phyloP scores from a whole-genome alignment of 2,113 vertebrate species.

The Hiodon tergisus region DNA sequence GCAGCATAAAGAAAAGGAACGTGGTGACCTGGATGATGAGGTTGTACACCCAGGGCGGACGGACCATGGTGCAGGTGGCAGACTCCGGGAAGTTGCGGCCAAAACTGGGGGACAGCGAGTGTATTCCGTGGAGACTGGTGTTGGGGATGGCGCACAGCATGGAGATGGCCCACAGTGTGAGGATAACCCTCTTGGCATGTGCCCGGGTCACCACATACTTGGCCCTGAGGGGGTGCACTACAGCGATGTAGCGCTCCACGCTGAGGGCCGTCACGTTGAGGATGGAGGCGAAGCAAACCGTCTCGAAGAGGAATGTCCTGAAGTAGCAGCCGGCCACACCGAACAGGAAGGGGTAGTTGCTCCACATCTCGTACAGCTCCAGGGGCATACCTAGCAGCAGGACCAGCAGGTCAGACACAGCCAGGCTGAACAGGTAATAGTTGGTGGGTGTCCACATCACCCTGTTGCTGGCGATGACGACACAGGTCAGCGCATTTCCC shows the following conservation, averaged over 20 bases:
- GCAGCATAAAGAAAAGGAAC: conserved; percentile 82
- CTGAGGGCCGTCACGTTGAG: conserved; percentile 87
- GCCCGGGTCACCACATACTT: conserved; percentile 78
- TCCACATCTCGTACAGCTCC: conserved; percentile 88
- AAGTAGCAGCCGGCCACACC: conserved; percentile 79
- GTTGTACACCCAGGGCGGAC: conserved; percentile 73
- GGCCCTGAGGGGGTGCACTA: conserved; percentile 84
- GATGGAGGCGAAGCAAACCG: conserved; percentile 86
- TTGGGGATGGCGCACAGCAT: conserved; percentile 84
- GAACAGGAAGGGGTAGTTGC: conserved; percentile 87
- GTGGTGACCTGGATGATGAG: conserved; percentile 81
- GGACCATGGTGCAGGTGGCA: conserved; percentile 68
- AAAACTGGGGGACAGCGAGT: conserved; percentile 46
- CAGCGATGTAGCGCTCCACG: conserved; percentile 84
- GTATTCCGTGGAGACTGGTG: conserved; percentile 82
- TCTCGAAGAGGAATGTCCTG: conserved; percentile 84
- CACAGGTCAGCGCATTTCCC: conserved; percentile 83
- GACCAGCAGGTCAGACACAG: conserved; percentile 83
- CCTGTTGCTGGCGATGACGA: conserved; percentile 75
- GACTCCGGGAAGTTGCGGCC: conserved; percentile 62
- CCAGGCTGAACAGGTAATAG: conserved; percentile 90
- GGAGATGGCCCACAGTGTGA: conserved; percentile 71
- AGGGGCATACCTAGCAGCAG: conserved; percentile 86
- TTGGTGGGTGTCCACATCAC: conserved; percentile 90
- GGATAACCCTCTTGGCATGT: conserved; percentile 76